These are phyloP conservation scores for Wiebesia pumilae DNA, from an alignment of 1,140 invertebrate genomes.

Conservation along the genomic window DNA sequence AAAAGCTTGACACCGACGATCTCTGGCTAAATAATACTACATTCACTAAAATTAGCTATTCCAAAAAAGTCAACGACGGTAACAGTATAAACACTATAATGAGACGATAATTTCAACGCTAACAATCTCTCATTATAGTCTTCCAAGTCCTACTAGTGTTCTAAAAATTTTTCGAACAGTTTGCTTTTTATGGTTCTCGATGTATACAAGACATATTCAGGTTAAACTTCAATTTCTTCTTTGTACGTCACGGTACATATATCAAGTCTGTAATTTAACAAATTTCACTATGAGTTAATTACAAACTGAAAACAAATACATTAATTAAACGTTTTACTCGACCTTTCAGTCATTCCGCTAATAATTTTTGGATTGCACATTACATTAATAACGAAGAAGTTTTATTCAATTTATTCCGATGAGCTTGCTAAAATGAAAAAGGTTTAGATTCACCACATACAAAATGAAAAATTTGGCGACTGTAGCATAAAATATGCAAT, in stretches of 20 bases:
- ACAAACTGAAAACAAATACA: background rate
- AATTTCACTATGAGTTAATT: conserved; percentile 4
- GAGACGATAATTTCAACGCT: conserved; percentile 30
- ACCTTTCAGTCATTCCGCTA: background rate
- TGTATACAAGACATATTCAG: conserved; percentile 21
- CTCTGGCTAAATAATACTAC: conserved; percentile 1
- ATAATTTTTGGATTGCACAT: background rate
- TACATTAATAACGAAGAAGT: too few species aligned
- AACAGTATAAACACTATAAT: conserved; percentile 19
- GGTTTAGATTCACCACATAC: too few species aligned
- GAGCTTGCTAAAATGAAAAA: too few species aligned
- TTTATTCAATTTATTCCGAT: too few species aligned
- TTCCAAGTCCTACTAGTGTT: conserved; percentile 29
- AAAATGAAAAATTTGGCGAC: too few species aligned
- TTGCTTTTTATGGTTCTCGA: background rate
- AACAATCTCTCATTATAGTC: conserved; percentile 38
- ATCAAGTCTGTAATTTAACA: background rate
- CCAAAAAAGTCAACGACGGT: conserved; percentile 24
- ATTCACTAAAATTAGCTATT: conserved; percentile 19
- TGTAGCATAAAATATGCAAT: background rate
- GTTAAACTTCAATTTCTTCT: conserved; percentile 30
- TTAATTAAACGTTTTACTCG: background rate
- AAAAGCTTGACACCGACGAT: conserved; percentile 21
- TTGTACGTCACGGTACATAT: background rate
- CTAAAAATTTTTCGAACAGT: conserved; percentile 27